Evolutionary conservation across 2,888 invertebrate genomes (phyloP), one percentile per base, ranked within the genome.

Genomic region (Clepsis dumicolana): DNA sequence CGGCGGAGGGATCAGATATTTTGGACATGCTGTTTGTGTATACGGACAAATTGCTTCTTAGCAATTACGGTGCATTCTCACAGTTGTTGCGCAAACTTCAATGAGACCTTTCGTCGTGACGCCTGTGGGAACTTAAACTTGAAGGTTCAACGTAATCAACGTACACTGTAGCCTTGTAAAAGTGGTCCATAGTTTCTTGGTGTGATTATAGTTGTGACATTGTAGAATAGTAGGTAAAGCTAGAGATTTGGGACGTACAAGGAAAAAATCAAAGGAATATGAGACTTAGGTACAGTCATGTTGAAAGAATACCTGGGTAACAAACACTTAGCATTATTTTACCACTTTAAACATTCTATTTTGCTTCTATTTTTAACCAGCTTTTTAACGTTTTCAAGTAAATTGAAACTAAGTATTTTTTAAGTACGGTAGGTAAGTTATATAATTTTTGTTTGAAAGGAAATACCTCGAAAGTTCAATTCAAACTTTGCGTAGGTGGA

Each of bases 11-110:
- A 25, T 35, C 35, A 48, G 14, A 32, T n/a, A 5, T 8, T 29
- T 41, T 41, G 48, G 62, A 35, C 62, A 29, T 16, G 67, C 21
- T 12, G 16, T 56, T 50, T 61, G 21, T 41, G 44, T n/a, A n/a
- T n/a, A n/a, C n/a, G n/a, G 44, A 75, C 57, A 76, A 74, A 79
- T 85, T 83, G 83, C 77, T 63, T 72, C 76, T 80, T 72, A 73
- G 74, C 74, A 79, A 80, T 78, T 81, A 77, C 75, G 76, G 74
- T 78, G 80, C 80, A 77, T 85, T 83, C 81, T 78, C 82, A 84
- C 80, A 78, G 75, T 75, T 74, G 75, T 73, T 75, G 74, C 74
- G 73, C 70, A 75, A 74, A 71, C 70, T 73, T 77, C 85, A 77
- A 80, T 80, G 81, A 82, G 82, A 83, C 73, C 80, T 78, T 85